A percentile compares a stretch with the other conserved stretches of the same genome.
Conservation (phyloP, 2,888 invertebrate genomes). For the Cremastinae sp. region DNA sequence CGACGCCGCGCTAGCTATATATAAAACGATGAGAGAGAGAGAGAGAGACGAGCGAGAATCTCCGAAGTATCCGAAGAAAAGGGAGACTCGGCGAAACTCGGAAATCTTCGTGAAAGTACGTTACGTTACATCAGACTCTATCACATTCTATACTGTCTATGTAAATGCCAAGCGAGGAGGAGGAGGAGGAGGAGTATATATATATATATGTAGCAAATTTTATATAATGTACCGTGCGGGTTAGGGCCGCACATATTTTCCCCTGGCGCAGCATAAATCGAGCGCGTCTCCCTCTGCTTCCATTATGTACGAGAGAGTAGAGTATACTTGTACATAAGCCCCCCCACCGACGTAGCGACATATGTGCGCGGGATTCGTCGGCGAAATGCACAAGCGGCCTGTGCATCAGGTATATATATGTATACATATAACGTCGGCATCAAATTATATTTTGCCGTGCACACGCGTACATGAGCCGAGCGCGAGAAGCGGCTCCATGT, state of each 20-base stretch:
- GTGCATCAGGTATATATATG: conserved; percentile 15
- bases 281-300: conserved; percentile 48
- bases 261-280: conserved; percentile 56
- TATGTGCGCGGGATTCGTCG: conserved; percentile 35
- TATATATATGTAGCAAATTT: conserved; percentile 22
- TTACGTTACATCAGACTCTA: conserved; percentile 79
- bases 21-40: conserved; percentile 39
- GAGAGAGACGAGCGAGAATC: conserved; percentile 42
- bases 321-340: conserved; percentile 38
- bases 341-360: conserved; percentile 25
- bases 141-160: conserved; percentile 63
- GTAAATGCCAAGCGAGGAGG: not conserved
- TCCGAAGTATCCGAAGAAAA: conserved; percentile 53
- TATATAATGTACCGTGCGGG: conserved; percentile 36
- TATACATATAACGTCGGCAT: not conserved
- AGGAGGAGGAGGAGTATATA: too few relatives aligned
- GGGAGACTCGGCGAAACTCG: conserved; percentile 65
- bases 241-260: conserved; percentile 61
- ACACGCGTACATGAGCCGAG: conserved; percentile 14
- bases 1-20: conserved; percentile 68
- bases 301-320: conserved; percentile 38
- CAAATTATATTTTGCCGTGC: not conserved
- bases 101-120: conserved; percentile 72
- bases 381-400: not conserved
- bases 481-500: conserved; percentile 45